A percentile compares a stretch with the other conserved stretches of the same genome.
Conservation (phyloP, 1,140 invertebrate genomes). For the Dendroctonus valens region DNA sequence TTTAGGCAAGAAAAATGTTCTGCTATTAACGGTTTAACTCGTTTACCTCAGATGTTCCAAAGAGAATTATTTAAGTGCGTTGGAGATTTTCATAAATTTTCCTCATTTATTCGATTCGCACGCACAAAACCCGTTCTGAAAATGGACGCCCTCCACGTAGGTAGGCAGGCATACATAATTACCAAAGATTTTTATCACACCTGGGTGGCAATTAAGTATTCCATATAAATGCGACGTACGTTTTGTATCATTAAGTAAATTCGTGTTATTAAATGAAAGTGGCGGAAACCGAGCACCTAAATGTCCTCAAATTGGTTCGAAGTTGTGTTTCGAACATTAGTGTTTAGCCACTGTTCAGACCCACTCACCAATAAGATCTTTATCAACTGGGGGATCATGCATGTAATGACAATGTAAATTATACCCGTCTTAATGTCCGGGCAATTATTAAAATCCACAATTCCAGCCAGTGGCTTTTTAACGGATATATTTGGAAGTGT, state of each 20-base stretch:
- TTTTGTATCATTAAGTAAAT: slow-evolving; percentile 25
- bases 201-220: too few species aligned
- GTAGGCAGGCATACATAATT: too few species aligned
- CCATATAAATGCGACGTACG: not conserved
- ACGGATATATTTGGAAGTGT: too few species aligned
- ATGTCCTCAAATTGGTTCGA: slow-evolving; percentile 17
- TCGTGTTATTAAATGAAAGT: slow-evolving; percentile 25
- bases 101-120: too few species aligned
- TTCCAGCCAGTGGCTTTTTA: slow-evolving; percentile 10
- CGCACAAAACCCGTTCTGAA: too few species aligned
- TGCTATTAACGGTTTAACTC: too few species aligned
- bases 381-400: slow-evolving; percentile 43
- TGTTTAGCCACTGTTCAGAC: slow-evolving; percentile 16
- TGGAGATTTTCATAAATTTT: too few species aligned
- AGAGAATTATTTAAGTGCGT: too few species aligned
- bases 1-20: too few species aligned
- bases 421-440: slow-evolving; percentile 38
- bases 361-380: slow-evolving; percentile 24
- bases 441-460: slow-evolving; percentile 42
- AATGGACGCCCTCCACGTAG: too few species aligned
- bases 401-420: slow-evolving; percentile 49
- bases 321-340: slow-evolving; percentile 15
- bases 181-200: too few species aligned
- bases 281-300: slow-evolving; percentile 19
- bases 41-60: too few species aligned